Base-by-base conservation (phyloP, 2,888 invertebrate genomes). In the Drosophila bunnanda region DNA sequence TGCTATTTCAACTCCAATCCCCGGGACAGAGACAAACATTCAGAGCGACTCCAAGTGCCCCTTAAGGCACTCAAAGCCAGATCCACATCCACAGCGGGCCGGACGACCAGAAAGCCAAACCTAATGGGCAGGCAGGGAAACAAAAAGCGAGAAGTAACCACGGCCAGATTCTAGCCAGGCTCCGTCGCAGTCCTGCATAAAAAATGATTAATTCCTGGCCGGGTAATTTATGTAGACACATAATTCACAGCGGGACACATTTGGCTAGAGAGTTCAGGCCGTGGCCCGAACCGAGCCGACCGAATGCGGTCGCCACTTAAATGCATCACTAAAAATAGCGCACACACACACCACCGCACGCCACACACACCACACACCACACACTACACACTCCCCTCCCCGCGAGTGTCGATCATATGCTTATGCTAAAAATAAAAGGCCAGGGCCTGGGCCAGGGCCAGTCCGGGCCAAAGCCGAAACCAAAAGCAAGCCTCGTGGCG, bases 211-310 rank as follows among this genome's bases (percentile, higher is more conserved):
- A 89, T 89, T 89, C 89, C 89, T 82, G 82, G 78, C 71, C 77
- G 77, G 88, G 88, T 90, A 90, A 89, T 90, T 90, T 88, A 88
- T 88, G 90, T 89, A 89, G 89, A 85, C 90, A 89, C 90, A 90
- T 89, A 85, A 88, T 89, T 89, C 90, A 87, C 90, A 89, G 85
- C 80, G 77, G 88, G 88, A 87, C 78, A 84, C 81, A 83, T 82
- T 82, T 78, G 75, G 84, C 84, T 53, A 89, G 80, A 88, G 86
- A 88, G 89, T 89, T 85, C 89, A 85, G 88, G 68, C 79, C 70
- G 6, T 20, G 66, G 38, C 69, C 70, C 38, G 10, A 52, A 52
- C 46, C 46, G 46, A 20, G 32, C 50, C 50, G 66, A 44, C 67
- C 76, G 66, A 81, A 84, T 28, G 80, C 77, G 82, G 77, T 82